These are phyloP conservation scores for Malacoctenus gilli DNA, from an alignment of 2,797 vertebrate genomes.

Conservation along the genomic window DNA sequence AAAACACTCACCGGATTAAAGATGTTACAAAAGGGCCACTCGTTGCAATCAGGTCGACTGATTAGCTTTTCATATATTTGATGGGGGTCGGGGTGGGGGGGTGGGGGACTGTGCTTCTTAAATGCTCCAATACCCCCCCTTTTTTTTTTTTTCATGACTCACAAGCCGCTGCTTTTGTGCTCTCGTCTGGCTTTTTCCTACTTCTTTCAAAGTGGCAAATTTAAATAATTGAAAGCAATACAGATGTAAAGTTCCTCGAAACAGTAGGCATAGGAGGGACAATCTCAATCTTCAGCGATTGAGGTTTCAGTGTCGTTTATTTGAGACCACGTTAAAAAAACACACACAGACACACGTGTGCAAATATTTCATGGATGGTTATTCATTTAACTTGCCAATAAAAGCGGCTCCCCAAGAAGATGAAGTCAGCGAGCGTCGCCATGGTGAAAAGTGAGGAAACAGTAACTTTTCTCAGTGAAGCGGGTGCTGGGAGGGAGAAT, in stretches of 20 bases:
- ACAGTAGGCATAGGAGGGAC: not conserved
- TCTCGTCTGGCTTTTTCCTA: conserved; percentile 22
- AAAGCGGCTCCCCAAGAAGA: too few relatives aligned
- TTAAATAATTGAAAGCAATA: conserved; percentile 39
- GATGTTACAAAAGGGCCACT: conserved; percentile 81
- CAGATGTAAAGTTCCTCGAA: conserved; percentile 14
- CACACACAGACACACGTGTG: too few relatives aligned
- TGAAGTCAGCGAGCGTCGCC: too few relatives aligned
- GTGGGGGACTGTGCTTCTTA: conserved; percentile 52
- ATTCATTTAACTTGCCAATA: too few relatives aligned
- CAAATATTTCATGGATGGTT: too few relatives aligned
- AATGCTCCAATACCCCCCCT: conserved; percentile 43
- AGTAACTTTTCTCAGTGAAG: too few relatives aligned
- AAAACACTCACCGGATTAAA: conserved; percentile 84
- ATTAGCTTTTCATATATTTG: conserved; percentile 79
- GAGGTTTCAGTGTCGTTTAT: not conserved
- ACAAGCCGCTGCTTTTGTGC: conserved; percentile 50
- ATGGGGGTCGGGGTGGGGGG: too few relatives aligned
- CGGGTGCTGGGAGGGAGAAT: too few relatives aligned
- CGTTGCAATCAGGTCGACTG: conserved; percentile 76
- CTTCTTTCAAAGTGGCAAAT: conserved; percentile 35
- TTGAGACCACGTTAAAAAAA: too few relatives aligned
- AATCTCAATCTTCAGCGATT: not conserved
- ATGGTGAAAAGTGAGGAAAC: too few relatives aligned
- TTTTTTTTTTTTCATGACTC: conserved; percentile 38